Conservation (phyloP, 1,140 invertebrate genomes). For the Drosophila pseudoananassae region DNA sequence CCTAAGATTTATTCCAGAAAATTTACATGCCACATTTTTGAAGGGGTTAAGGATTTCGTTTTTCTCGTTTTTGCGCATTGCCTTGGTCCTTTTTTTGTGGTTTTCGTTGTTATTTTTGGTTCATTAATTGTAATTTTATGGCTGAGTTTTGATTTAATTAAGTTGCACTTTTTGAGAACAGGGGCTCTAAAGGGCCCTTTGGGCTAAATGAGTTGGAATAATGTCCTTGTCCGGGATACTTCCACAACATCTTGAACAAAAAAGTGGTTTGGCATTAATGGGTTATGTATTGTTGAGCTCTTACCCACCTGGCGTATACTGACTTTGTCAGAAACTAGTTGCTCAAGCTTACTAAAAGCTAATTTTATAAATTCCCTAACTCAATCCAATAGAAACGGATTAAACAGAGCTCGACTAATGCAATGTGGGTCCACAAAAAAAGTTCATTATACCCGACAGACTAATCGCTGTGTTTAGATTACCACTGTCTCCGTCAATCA, state of each 20-base stretch:
- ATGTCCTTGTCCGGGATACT: constrained; percentile 30
- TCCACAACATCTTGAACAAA: constrained; percentile 8
- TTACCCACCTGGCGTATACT: constrained; percentile 18
- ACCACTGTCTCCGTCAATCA: constrained; percentile 65
- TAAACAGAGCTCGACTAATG: constrained; percentile 28
- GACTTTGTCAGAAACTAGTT: not conserved
- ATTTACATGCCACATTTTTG: constrained; percentile 43
- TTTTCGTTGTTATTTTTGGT: constrained; percentile 75
- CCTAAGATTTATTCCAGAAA: constrained; percentile 71
- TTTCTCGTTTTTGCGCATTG: constrained; percentile 16
- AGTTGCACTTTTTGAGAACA: constrained; percentile 41
- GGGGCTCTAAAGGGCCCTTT: constrained; percentile 21
- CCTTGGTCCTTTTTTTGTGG: constrained; percentile 38
- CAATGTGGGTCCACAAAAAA: constrained; percentile 20
- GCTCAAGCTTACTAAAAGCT: not conserved
- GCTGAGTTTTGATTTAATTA: constrained; percentile 74
- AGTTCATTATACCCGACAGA: constrained; percentile 61
- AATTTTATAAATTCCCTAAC: not conserved
- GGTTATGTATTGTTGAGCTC: too few species aligned
- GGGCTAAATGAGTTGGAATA: constrained; percentile 72
- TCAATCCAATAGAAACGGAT: constrained; percentile 7
- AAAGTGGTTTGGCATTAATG: not conserved
- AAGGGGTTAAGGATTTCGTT: constrained; percentile 22
- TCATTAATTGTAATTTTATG: constrained; percentile 77
- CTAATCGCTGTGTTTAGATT: constrained; percentile 52